Percentiles rank a stretch among this genome's conserved stretches.
Evolutionary conservation across 2,113 vertebrate genomes (phyloP).

Genomic region (Archilochus colubris): DNA sequence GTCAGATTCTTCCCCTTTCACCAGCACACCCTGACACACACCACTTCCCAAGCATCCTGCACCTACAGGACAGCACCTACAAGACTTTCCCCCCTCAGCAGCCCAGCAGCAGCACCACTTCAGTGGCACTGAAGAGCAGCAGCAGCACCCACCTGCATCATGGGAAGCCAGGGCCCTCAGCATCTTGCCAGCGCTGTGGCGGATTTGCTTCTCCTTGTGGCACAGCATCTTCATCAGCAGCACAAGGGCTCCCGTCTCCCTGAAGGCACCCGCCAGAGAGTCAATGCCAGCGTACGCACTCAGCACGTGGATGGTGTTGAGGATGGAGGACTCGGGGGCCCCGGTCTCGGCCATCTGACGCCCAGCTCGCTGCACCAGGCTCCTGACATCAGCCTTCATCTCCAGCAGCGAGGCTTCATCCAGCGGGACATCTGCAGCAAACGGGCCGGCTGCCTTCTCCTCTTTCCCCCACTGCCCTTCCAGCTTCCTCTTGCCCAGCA

Average conservation of each 20-base stretch:
- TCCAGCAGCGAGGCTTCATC: conserved; percentile 86
- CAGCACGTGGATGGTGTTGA: conserved; percentile 91
- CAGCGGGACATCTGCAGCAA: conserved; percentile 62
- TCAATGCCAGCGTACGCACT: conserved; percentile 92
- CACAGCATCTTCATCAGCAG: conserved; percentile 91
- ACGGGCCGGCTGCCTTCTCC: conserved; percentile 43
- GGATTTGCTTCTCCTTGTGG: conserved; percentile 86
- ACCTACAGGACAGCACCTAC: background rate
- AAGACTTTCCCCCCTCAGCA: background rate
- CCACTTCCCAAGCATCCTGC: background rate
- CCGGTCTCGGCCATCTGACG: conserved; percentile 84
- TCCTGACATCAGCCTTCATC: conserved; percentile 91
- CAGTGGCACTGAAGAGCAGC: background rate
- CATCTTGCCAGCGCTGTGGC: conserved; percentile 90
- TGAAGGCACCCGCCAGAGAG: conserved; percentile 87
- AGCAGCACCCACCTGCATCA: conserved; percentile 82
- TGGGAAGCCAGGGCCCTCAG: conserved; percentile 89
- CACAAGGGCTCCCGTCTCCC: conserved; percentile 89
- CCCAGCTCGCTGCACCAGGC: conserved; percentile 84
- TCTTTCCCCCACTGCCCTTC: conserved; percentile 71
- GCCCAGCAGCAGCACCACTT: background rate
- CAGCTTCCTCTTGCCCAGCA: conserved; percentile 81
- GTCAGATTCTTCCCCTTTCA: background rate
- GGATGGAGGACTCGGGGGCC: conserved; percentile 79
- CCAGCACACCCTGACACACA: background rate